Percentiles rank a stretch among this genome's conserved stretches.
Evolutionary conservation across 1,140 invertebrate species (phyloP).

Genomic region (Bathynomus jamesi): DNA sequence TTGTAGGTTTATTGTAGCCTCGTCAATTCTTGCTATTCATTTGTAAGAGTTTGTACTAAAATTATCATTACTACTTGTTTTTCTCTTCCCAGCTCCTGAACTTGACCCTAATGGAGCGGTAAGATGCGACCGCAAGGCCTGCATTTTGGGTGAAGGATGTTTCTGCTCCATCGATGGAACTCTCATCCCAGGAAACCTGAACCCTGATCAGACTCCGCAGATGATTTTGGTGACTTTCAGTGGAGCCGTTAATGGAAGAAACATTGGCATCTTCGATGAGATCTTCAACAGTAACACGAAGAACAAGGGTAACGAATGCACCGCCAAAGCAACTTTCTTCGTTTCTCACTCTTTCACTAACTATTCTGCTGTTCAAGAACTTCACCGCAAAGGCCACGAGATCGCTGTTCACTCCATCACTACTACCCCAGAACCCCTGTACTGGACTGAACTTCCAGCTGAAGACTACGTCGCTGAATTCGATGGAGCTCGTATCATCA

Average conservation of each 20-base stretch:
- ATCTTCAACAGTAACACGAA: constrained; percentile 43
- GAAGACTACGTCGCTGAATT: constrained; percentile 46
- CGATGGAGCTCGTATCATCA: constrained; percentile 44
- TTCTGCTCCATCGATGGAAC: constrained; percentile 47
- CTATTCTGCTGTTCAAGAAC: constrained; percentile 49
- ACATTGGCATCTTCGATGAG: constrained; percentile 44
- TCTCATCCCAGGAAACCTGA: constrained; percentile 42
- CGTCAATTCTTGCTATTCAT: too few species aligned
- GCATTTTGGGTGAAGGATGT: constrained; percentile 45
- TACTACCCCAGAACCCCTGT: constrained; percentile 42
- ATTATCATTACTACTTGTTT: too few species aligned
- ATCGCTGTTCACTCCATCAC: constrained; percentile 50
- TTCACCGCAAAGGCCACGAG: constrained; percentile 49
- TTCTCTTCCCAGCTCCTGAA: constrained; percentile 38
- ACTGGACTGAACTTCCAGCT: constrained; percentile 42
- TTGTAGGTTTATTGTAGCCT: too few species aligned
- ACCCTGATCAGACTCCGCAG: constrained; percentile 44
- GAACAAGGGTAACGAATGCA: constrained; percentile 50
- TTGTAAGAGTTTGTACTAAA: too few species aligned
- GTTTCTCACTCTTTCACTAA: constrained; percentile 52
- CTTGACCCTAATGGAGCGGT: constrained; percentile 43
- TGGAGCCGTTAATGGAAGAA: constrained; percentile 45
- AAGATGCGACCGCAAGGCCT: constrained; percentile 42
- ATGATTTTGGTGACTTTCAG: constrained; percentile 47
- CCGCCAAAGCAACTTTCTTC: constrained; percentile 52